Evolutionary conservation across 2,113 vertebrate species (phyloP).

Genomic region (Procavia capensis): DNA sequence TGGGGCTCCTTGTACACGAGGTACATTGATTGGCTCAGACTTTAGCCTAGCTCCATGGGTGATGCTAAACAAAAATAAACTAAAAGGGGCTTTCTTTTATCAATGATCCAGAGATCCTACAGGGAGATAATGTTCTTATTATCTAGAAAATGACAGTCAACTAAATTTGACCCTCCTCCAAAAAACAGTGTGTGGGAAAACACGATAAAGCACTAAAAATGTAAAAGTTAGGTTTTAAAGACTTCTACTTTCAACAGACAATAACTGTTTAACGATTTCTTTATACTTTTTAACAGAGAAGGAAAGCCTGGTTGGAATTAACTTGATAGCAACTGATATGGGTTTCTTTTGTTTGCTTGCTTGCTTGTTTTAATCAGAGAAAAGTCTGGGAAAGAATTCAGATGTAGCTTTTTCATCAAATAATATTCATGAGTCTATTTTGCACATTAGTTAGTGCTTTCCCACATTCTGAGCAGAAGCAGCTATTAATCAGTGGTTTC

Average conservation of each 20-base stretch:
- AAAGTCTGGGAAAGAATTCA: slow-evolving; percentile 24
- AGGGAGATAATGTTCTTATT: background rate
- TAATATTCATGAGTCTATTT: background rate
- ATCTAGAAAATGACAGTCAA: background rate
- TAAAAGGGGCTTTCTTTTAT: background rate
- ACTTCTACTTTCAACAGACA: background rate
- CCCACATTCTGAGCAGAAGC: background rate
- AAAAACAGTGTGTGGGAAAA: slow-evolving; percentile 31
- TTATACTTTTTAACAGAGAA: no score
- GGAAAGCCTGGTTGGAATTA: no score
- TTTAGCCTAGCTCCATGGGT: background rate
- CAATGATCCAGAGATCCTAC: background rate
- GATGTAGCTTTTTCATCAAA: slow-evolving; percentile 30
- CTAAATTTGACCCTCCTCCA: background rate
- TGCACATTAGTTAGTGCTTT: background rate
- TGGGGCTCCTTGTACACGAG: no score
- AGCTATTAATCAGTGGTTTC: slow-evolving; percentile 34
- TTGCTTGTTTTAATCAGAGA: no score
- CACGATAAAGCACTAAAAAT: background rate
- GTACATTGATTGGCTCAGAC: background rate
- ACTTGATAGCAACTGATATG: no score
- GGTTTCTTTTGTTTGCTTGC: no score
- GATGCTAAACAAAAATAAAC: background rate
- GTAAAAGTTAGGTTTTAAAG: background rate
- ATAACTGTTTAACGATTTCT: background rate